Base-by-base conservation (phyloP, 2,888 invertebrate genomes). In the Nomada lathburiana region DNA sequence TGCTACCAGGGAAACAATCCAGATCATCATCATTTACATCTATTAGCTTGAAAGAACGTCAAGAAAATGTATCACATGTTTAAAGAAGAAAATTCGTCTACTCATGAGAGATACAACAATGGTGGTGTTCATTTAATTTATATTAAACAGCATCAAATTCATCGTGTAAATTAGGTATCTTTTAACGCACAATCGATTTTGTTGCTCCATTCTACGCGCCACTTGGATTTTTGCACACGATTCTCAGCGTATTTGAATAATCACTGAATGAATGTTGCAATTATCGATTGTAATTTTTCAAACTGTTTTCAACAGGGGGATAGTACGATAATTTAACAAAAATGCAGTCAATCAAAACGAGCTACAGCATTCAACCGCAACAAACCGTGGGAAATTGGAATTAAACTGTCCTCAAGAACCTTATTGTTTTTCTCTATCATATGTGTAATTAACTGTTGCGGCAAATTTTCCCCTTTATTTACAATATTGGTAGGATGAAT, bases 21-120 rank as follows among this genome's bases (percentile, higher is more conserved):
- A 84, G 76, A 89, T 82, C 84, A 90, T 86, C 90, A 90, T 89
- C 79, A 83, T 88, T 87, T 84, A 87, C 69, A 71, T 72, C 57
- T 78, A 74, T 36, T 71, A 63, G 68, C 60, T 44, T 70, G 64
- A 64, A 76, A 72, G 64, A 59, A 55, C 26, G 50, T 63, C 63
- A 20, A 74, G 68, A 76, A 69, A 69, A 65, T 70, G 68, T 84
- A 75, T 88, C 81, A 87, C 87, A 87, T 88, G 77, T 84, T 87
- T 84, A 52, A 78, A 59, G 16, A 53, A 64, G 47, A 60, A 44
- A 74, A 68, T 64, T 82, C 68, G 26, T 70, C 20, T 52, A 64
- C 50, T 60, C 50, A 50, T 75, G 55, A 71, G 42, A 60, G 55
- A 55, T 57, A 36, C 50, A 23, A 57, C 20, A 23, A 23, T 57